Percentiles rank a stretch among this genome's conserved stretches.
phyloP scores from a whole-genome alignment of 2,113 vertebrate species.

The Lagopus muta region DNA sequence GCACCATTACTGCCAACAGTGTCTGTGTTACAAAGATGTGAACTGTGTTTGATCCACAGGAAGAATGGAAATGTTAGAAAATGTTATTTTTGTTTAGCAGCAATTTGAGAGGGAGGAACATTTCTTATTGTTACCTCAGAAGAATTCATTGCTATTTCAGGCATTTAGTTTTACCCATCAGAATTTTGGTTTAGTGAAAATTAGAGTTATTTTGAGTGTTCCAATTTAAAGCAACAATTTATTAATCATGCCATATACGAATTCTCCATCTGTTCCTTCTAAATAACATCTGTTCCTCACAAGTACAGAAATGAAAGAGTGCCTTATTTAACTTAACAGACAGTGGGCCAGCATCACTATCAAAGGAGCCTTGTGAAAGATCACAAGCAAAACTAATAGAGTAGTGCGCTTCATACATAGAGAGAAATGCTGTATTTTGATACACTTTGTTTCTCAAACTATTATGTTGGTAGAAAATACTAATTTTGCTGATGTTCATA shows the following conservation, averaged over 20 bases:
- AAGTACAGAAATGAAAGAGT: slow-evolving; percentile 35
- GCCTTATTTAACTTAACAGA: slow-evolving; percentile 11
- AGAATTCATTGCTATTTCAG: neutral
- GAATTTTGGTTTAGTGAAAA: slow-evolving; percentile 11
- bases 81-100: neutral
- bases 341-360: slow-evolving; percentile 8
- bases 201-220: slow-evolving; percentile 23
- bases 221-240: slow-evolving; percentile 32
- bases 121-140: neutral
- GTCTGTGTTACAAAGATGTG: neutral
- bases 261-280: slow-evolving; percentile 59
- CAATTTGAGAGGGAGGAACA: neutral
- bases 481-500: neutral
- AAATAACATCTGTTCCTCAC: slow-evolving; percentile 64
- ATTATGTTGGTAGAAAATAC: neutral
- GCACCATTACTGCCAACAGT: neutral
- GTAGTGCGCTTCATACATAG: neutral
- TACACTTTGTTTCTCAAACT: neutral
- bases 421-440: neutral
- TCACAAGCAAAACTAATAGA: neutral
- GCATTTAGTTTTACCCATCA: neutral
- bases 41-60: neutral
- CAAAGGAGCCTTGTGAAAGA: slow-evolving; percentile 3
- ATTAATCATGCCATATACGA: slow-evolving; percentile 31
- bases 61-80: neutral